Percentiles rank a stretch among this genome's conserved stretches.
Conservation (phyloP, 2,113 vertebrate species). For the Protobothrops mucrosquamatus region DNA sequence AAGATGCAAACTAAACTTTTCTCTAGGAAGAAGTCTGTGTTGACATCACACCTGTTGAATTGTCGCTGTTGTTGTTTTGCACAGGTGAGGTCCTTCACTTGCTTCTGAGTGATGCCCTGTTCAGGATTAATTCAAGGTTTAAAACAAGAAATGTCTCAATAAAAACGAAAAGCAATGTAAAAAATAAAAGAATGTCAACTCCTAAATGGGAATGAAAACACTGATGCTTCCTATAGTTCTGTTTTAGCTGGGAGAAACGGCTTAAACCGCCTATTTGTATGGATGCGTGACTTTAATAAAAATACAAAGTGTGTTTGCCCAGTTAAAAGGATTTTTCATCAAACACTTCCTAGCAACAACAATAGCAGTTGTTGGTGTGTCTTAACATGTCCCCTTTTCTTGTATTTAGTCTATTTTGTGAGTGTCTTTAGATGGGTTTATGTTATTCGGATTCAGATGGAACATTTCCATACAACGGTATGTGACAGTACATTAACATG, state of each 20-base stretch:
- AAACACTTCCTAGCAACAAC: not conserved
- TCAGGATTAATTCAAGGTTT: not conserved
- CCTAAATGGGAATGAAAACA: not conserved
- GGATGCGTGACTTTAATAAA: not conserved
- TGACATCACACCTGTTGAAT: not conserved
- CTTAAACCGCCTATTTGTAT: not conserved
- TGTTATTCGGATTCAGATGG: not conserved
- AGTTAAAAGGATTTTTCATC: not conserved
- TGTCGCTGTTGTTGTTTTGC: not conserved
- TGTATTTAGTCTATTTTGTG: slow-evolving; percentile 20
- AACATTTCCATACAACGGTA: not conserved
- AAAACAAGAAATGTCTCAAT: not conserved
- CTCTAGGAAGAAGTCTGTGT: not conserved
- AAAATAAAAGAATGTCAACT: not conserved
- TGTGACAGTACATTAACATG: slow-evolving; percentile 16
- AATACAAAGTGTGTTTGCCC: not conserved
- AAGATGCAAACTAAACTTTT: not conserved
- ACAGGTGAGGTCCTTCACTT: not conserved
- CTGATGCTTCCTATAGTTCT: not conserved
- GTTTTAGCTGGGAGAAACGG: not conserved
- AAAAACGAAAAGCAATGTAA: not conserved
- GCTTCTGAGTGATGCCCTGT: not conserved
- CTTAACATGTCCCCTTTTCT: not conserved
- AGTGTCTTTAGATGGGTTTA: slow-evolving; percentile 17
- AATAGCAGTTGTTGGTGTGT: not conserved